Conservation (phyloP, 2,113 vertebrate genomes). For the Turnix velox region DNA sequence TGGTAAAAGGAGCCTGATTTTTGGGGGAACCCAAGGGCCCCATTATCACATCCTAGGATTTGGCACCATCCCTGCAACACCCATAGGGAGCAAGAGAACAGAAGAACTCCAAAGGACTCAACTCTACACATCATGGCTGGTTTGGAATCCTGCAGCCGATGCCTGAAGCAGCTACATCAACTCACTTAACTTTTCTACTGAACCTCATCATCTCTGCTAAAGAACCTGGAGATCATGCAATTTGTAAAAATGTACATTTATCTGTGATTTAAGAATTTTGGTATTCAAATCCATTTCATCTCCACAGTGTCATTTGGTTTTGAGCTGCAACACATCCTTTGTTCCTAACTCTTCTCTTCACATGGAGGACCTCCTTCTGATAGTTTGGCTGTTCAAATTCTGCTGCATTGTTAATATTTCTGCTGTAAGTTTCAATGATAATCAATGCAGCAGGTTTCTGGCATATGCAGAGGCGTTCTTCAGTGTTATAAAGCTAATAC, state of each 20-base stretch:
- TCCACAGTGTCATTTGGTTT: not conserved
- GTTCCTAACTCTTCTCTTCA: not conserved
- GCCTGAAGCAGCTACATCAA: accelerated
- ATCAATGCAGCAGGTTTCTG: not conserved
- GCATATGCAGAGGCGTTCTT: not conserved
- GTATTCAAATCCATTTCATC: not conserved
- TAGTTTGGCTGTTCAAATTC: not conserved
- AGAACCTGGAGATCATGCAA: not conserved
- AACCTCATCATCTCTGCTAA: not conserved
- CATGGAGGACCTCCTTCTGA: not conserved
- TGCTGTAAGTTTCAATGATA: not conserved
- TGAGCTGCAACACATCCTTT: not conserved
- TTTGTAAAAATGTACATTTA: not conserved
- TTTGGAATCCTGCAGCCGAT: not conserved
- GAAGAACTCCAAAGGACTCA: not conserved
- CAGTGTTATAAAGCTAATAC: not conserved
- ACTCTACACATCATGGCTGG: not conserved
- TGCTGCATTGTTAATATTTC: not conserved
- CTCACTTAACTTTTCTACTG: not conserved
- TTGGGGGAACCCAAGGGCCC: accelerated
- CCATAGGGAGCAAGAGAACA: not conserved
- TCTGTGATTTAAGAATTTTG: not conserved
- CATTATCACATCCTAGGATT: not conserved
- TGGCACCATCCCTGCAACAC: not conserved
- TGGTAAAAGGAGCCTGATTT: not conserved